A percentile compares a stretch with the other conserved stretches of the same genome.
Conservation (phyloP, 2,113 vertebrate species). For the Rostratula benghalensis region DNA sequence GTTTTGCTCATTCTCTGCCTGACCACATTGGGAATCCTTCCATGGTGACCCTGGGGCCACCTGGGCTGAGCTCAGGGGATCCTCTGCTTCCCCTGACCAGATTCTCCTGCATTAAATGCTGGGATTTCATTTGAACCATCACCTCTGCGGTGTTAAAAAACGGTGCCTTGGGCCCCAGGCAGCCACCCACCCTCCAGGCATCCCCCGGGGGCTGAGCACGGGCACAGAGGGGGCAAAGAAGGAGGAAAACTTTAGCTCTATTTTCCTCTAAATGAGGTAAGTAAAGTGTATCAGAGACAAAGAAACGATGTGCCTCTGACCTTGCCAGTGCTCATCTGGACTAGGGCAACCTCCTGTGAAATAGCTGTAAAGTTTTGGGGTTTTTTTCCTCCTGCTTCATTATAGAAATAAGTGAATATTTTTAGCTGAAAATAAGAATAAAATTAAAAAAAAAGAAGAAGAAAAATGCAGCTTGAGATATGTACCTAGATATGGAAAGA, state of each 20-base stretch:
- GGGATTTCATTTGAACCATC: neutral
- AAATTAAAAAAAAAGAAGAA: neutral
- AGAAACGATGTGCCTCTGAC: accelerated
- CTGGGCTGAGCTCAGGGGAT: neutral
- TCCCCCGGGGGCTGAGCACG: neutral
- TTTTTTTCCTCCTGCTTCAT: neutral
- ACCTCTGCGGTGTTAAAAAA: no score
- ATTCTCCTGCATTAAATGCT: accelerated
- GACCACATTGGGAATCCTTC: accelerated
- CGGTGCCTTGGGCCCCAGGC: neutral
- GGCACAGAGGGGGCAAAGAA: neutral
- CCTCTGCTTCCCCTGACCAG: neutral
- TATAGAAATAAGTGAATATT: neutral
- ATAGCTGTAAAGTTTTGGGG: neutral
- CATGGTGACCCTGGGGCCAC: accelerated
- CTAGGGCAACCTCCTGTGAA: neutral
- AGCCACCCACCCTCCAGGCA: neutral
- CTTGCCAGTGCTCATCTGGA: neutral
- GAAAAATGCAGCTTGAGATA: no score
- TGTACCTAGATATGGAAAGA: neutral
- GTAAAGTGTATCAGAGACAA: neutral
- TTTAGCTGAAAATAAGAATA: neutral
- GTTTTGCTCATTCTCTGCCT: neutral
- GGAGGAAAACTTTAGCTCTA: neutral
- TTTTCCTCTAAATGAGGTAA: neutral